These are phyloP conservation scores for Carapus acus DNA, from an alignment of 2,797 vertebrate genomes.

Conservation along the genomic window DNA sequence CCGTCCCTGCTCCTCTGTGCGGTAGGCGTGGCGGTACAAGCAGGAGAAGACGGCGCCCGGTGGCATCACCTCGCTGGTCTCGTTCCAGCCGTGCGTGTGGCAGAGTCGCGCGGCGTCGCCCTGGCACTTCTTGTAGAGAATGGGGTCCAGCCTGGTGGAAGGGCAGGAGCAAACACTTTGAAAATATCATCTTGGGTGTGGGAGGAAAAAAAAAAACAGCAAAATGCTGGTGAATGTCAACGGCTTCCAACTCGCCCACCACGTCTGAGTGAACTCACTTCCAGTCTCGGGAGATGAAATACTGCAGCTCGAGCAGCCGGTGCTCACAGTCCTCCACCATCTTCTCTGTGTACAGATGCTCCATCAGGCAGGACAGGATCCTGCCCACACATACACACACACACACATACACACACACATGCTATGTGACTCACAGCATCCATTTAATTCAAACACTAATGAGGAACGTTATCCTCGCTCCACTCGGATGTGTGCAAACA, in stretches of 20 bases:
- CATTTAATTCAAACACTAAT: no score
- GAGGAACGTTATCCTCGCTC: no score
- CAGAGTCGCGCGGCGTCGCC: slow-evolving; percentile 85
- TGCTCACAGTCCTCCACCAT: slow-evolving; percentile 97
- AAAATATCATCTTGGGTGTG: no score
- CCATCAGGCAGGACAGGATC: slow-evolving; percentile 95
- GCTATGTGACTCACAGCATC: slow-evolving; percentile 3
- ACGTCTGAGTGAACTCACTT: slow-evolving; percentile 75
- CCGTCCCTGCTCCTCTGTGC: slow-evolving; percentile 83
- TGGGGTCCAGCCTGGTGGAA: slow-evolving; percentile 74
- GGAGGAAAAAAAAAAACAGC: no score
- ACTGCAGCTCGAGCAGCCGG: slow-evolving; percentile 88
- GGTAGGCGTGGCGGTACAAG: slow-evolving; percentile 84
- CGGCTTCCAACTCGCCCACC: no score
- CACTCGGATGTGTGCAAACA: no score
- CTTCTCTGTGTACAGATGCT: slow-evolving; percentile 94
- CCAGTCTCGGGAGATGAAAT: slow-evolving; percentile 97
- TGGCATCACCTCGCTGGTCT: slow-evolving; percentile 84
- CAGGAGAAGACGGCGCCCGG: slow-evolving; percentile 85
- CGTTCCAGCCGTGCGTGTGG: slow-evolving; percentile 85
- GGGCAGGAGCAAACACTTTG: no score
- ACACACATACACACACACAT: slow-evolving; percentile 25
- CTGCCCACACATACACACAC: slow-evolving; percentile 53
- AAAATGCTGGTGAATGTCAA: neutral
- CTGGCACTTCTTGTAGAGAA: slow-evolving; percentile 85